Evolutionary conservation across 1,140 invertebrate species (phyloP).

Genomic region (Drosophila baimaii): DNA sequence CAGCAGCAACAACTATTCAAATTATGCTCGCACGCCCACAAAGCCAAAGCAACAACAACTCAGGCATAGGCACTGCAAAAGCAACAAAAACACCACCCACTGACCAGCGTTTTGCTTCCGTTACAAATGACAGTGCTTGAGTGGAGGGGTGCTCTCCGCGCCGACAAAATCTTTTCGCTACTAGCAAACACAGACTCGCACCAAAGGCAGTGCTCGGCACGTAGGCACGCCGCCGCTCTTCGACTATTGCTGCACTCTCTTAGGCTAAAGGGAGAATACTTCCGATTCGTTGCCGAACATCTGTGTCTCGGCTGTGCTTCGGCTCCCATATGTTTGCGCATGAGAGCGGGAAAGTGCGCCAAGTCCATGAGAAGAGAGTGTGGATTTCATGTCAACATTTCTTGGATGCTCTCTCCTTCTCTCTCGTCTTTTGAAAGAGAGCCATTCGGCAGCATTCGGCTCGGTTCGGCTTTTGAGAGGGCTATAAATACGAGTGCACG

Average conservation of each 20-base stretch:
- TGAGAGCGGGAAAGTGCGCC: neutral
- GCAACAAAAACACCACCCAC: conserved; percentile 34
- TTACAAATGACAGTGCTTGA: conserved; percentile 56
- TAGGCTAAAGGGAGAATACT: conserved; percentile 7
- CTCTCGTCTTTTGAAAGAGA: neutral
- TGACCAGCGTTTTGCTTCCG: conserved; percentile 74
- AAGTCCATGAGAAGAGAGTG: no score
- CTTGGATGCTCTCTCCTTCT: no score
- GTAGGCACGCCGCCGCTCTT: conserved; percentile 58
- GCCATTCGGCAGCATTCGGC: neutral
- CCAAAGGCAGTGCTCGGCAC: conserved; percentile 26
- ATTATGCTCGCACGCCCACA: conserved; percentile 31
- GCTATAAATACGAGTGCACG: conserved; percentile 7
- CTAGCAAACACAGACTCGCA: conserved; percentile 37
- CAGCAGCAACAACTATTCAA: conserved; percentile 41
- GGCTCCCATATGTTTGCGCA: neutral
- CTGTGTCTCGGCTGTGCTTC: conserved; percentile 24
- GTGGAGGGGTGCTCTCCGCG: neutral
- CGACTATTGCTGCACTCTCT: conserved; percentile 34
- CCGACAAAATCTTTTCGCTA: conserved; percentile 62
- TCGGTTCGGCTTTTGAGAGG: neutral
- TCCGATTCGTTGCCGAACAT: conserved; percentile 30
- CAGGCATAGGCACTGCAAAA: neutral
- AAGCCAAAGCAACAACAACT: conserved; percentile 5
- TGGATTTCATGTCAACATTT: no score